Conservation (phyloP, 1,140 invertebrate genomes). For the Drosophila truncata region DNA sequence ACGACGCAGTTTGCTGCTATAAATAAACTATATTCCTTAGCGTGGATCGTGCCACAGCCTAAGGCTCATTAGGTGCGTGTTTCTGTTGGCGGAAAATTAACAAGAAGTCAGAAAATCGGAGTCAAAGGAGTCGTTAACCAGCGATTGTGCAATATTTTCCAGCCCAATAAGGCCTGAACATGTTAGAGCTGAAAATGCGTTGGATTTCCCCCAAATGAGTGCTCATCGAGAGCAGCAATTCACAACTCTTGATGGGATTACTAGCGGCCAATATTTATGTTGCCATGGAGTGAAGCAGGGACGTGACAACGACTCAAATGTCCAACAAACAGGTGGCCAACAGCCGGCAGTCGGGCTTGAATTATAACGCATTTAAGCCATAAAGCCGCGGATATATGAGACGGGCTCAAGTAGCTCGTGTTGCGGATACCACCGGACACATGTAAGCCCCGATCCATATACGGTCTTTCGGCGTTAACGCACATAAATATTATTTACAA, state of each 20-base stretch:
- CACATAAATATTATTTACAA: slow-evolving; percentile 79
- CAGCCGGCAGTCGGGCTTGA: slow-evolving; percentile 40
- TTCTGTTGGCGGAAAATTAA: slow-evolving; percentile 30
- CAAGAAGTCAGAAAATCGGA: slow-evolving; percentile 25
- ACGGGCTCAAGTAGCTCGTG: slow-evolving; percentile 69
- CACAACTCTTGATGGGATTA: slow-evolving; percentile 8
- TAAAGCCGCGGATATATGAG: slow-evolving; percentile 73
- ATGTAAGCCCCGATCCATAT: slow-evolving; percentile 33
- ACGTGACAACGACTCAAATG: slow-evolving; percentile 68
- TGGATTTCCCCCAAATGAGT: slow-evolving; percentile 29
- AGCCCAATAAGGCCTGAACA: slow-evolving; percentile 10
- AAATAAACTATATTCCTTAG: slow-evolving; percentile 48
- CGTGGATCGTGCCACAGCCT: slow-evolving; percentile 41
- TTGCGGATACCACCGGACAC: slow-evolving; percentile 49
- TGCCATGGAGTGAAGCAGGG: slow-evolving; percentile 3
- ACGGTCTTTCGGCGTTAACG: slow-evolving; percentile 52
- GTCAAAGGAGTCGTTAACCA: slow-evolving; percentile 21
- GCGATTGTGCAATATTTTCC: slow-evolving; percentile 10
- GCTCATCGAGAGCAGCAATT: slow-evolving; percentile 25
- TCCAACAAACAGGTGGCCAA: slow-evolving; percentile 45
- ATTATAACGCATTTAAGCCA: slow-evolving; percentile 73
- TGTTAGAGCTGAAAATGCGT: slow-evolving; percentile 10
- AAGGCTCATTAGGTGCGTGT: slow-evolving; percentile 66
- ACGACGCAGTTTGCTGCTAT: slow-evolving; percentile 39
- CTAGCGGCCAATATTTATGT: slow-evolving; percentile 37